Evolutionary conservation across 2,888 invertebrate species (phyloP).

Genomic region (Protula sp.): DNA sequence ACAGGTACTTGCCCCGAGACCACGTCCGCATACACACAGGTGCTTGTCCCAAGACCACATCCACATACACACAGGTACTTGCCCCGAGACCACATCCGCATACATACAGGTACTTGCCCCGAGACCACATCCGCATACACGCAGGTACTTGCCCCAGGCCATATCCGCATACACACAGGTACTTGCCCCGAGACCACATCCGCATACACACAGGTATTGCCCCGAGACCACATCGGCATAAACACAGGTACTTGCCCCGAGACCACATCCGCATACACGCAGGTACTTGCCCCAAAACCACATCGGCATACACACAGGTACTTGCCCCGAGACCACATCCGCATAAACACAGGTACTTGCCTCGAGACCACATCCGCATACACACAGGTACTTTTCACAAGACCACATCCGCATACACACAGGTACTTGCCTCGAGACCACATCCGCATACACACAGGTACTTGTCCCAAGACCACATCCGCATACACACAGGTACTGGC

Average conservation of each 20-base stretch:
- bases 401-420: not conserved
- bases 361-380: not conserved
- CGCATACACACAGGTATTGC: not conserved
- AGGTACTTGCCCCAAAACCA: not conserved
- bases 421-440: constrained; percentile 54
- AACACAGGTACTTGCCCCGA: not conserved
- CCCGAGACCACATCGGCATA: not conserved
- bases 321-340: not conserved
- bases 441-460: constrained; percentile 64
- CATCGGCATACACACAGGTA: not conserved
- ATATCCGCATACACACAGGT: not conserved
- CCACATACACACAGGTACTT: not conserved
- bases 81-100: not conserved
- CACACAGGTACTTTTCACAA: not conserved
- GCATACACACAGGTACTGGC: not conserved
- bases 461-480: not conserved
- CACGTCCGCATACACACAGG: not conserved
- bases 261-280: not conserved
- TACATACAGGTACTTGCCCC: not conserved
- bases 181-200: not conserved
- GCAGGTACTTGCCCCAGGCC: not conserved
- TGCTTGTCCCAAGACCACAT: not conserved
- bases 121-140: not conserved
- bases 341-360: not conserved
- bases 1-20: not conserved